These are phyloP conservation scores for Yoshiicerus persimilis DNA, from an alignment of 1,140 invertebrate genomes.

Conservation along the genomic window DNA sequence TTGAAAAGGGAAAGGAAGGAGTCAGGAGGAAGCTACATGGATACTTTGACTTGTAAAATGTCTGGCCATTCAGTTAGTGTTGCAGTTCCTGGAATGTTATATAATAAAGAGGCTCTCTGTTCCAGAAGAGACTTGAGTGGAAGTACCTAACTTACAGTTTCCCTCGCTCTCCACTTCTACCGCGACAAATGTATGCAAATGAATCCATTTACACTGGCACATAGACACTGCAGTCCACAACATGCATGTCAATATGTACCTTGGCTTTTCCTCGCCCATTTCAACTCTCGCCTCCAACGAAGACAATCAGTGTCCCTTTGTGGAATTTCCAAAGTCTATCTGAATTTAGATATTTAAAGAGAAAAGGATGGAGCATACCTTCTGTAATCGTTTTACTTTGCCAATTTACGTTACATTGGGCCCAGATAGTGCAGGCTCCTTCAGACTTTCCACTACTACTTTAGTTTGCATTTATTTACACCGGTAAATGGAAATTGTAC, in stretches of 20 bases:
- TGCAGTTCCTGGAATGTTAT: neutral
- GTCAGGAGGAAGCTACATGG: neutral
- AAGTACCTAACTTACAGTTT: neutral
- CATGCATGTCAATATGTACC: neutral
- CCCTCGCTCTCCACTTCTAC: neutral
- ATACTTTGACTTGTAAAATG: neutral
- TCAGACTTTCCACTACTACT: neutral
- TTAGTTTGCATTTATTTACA: neutral
- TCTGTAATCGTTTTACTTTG: neutral
- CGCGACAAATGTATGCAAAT: slow-evolving; percentile 1
- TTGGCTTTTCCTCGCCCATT: neutral
- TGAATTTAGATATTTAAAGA: neutral
- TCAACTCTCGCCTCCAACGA: neutral
- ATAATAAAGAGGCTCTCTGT: neutral
- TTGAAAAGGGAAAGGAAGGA: neutral
- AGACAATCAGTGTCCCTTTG: neutral
- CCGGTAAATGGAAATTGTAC: neutral
- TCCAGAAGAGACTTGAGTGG: neutral
- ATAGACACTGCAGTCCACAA: neutral
- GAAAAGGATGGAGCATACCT: neutral
- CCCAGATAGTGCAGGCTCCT: neutral
- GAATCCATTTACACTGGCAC: neutral
- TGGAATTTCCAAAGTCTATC: neutral
- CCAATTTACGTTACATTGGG: neutral
- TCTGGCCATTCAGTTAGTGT: neutral